Base-by-base conservation (phyloP, 2,113 vertebrate species). In the Notothenia coriiceps region DNA sequence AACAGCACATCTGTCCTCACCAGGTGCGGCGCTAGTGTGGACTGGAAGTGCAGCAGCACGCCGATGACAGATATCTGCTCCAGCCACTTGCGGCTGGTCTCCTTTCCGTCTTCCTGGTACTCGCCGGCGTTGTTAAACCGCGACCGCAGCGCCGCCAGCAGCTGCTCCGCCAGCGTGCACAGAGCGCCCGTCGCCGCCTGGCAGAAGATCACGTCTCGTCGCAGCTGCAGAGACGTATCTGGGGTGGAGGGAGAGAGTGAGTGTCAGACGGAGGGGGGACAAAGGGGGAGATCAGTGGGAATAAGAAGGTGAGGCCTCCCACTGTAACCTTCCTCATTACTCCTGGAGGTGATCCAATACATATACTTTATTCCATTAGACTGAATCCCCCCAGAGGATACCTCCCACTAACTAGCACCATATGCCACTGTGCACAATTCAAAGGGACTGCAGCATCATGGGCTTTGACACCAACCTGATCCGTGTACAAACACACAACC, bases 81-180 rank as follows among this genome's bases (percentile, higher is more conserved):
- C 88, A 99, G 93, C 98, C 98, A 99, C 89, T 99, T 99, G 87
- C 95, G 96, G 94, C 98, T 99, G 92, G 97, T 98, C 0, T 99
- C 98, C 44, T 97, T 96, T 94, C 97, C 94, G 88, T 96, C 97
- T 66, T 99, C 98, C 73, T 99, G 97, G 0, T 99, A 99, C 64
- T 99, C 98, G 64, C 98, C 98, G 0, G 96, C 97, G 81, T 99
- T 99, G 94, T 99, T 99, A 92, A 97, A 98, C 25, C 97, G 95
- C 43, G 94, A 95, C 82, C 96, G 96, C 59, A 99, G 94, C 1
- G 98, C 98, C 0, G 95, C 96, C 89, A 98, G 79, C 44, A 99
- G 86, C 94, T 99, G 98, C 92, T 99, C 98, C 0, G 97, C 96
- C 69, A 99, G 96, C 11, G 96, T 95, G 86, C 97, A 97, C 89